Evolutionary conservation across 2,888 invertebrate species (phyloP), one percentile per base, ranked within the genome.

Genomic region (Drosophila prolongata): DNA sequence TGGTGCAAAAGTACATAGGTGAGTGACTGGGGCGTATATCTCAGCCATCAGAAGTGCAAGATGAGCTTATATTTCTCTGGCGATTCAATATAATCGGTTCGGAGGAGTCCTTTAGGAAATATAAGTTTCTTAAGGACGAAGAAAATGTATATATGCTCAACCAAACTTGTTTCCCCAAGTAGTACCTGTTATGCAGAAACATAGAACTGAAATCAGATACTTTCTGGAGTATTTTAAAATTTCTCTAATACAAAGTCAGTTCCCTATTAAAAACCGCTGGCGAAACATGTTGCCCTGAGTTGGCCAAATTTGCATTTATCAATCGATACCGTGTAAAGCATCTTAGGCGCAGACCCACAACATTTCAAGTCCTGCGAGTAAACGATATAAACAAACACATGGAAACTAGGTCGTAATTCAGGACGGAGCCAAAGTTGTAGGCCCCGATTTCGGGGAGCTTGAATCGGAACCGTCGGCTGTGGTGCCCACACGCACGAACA

Each of bases 1-100:
- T 98, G 53, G 96, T 98, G 11, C 98, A 98, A 91, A 98, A 98
- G 93, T 98, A 98, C 91, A 97, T 98, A 83, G 98, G 98, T 97
- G 93, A 93, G 91, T 46, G 24, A 24, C 2, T 4, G 24, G 24
- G 24, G 24, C 24, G 24, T 24, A 24, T 24, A 4, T 24, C 24
- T 19, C 19, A 19, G 19, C 19, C 19, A 19, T 19, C 19, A 19
- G 19, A 19, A 19, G 19, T 19, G 19, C 19, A 3, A 19, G 3
- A 3, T 19, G 19, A 19, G 19, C 3, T 19, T 19, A 19, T 19
- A 19, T 19, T 19, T 19, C 19, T 0, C 19, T 19, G 3, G 19
- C 19, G 3, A 19, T 19, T 0, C 4, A 4, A 24, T 4, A 24
- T 24, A 24, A 24, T 24, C 24, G 4, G 24, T 24, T 24, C 24